Conservation (phyloP, 1,140 invertebrate species). For the Akabosia matsudoensis region DNA sequence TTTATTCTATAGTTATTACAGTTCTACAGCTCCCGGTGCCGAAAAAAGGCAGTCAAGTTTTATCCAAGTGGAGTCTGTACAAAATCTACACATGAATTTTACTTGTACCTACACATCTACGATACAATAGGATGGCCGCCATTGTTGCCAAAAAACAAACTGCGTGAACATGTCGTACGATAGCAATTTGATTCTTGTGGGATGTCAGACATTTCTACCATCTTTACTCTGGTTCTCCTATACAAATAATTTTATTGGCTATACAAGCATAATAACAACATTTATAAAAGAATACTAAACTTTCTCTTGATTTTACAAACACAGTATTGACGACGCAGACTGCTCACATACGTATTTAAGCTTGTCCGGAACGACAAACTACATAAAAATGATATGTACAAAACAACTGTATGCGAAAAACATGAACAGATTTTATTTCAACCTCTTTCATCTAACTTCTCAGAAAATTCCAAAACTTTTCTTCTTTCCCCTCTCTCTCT, state of each 20-base stretch:
- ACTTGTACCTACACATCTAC: neutral
- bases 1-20: neutral
- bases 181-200: neutral
- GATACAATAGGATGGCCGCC: neutral
- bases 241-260: conserved; percentile 10
- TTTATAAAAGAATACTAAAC: conserved; percentile 2
- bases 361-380: neutral
- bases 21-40: neutral
- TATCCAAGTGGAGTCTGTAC: neutral
- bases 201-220: neutral
- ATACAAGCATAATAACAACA: neutral
- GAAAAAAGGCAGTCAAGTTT: neutral
- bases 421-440: neutral
- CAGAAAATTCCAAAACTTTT: neutral
- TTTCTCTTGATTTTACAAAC: neutral
- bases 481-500: too few relatives aligned
- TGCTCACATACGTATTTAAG: too few relatives aligned
- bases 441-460: neutral
- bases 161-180: neutral
- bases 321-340: too few relatives aligned
- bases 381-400: neutral
- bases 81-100: neutral
- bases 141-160: neutral
- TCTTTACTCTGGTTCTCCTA: neutral
- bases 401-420: neutral